phyloP scores from a whole-genome alignment of 2,888 invertebrate genomes.

The Sphecodes monilicornis region DNA sequence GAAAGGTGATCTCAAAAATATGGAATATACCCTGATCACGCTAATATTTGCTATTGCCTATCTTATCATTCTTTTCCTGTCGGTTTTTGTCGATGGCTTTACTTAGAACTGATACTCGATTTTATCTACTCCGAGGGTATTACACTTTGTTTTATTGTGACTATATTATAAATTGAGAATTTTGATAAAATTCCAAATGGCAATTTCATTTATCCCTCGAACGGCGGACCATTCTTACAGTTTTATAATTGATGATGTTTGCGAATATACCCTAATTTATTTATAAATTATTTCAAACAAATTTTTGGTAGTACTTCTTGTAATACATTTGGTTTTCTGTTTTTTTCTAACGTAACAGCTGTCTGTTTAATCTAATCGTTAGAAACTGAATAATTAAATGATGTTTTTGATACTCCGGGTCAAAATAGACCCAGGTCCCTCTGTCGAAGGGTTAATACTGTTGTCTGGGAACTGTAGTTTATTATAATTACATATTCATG shows the following conservation, averaged over 20 bases:
- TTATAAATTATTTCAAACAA: too few relatives aligned
- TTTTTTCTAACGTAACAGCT: too few relatives aligned
- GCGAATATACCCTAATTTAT: background rate
- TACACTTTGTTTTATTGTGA: background rate
- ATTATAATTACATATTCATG: too few relatives aligned
- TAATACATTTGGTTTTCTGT: too few relatives aligned
- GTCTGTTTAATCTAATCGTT: too few relatives aligned
- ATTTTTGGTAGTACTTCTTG: too few relatives aligned
- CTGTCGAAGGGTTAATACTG: too few relatives aligned
- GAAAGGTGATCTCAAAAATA: background rate
- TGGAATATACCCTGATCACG: slow-evolving; percentile 1
- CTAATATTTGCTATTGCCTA: slow-evolving; percentile 21
- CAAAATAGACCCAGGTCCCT: too few relatives aligned
- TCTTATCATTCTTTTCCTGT: slow-evolving; percentile 30
- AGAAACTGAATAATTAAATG: too few relatives aligned
- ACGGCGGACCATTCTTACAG: background rate
- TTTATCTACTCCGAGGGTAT: slow-evolving; percentile 3
- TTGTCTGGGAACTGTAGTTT: too few relatives aligned
- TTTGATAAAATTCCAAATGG: background rate
- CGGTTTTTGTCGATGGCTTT: slow-evolving; percentile 1
- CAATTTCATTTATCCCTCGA: background rate
- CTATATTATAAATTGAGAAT: background rate
- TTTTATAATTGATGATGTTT: background rate
- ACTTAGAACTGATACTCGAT: background rate
- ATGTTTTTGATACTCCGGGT: too few relatives aligned